Conservation (phyloP, 1,140 invertebrate species). For the Lepidurus couesii region DNA sequence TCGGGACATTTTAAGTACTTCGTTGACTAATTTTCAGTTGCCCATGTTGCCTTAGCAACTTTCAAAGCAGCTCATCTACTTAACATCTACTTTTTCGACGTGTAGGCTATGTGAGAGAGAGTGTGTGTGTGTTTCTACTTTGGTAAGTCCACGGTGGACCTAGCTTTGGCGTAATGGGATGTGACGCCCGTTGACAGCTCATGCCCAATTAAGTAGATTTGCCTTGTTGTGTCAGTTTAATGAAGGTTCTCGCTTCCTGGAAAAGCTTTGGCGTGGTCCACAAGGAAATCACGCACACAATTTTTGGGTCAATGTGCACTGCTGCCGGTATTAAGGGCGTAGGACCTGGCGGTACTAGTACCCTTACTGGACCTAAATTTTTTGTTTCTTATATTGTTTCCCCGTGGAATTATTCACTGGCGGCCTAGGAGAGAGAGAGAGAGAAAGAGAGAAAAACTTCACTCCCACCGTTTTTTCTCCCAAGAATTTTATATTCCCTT, state of each 20-base stretch:
- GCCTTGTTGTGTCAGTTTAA: neutral
- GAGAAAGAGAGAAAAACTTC: too few relatives aligned
- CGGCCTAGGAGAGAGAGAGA: too few relatives aligned
- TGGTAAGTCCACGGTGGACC: neutral
- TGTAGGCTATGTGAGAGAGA: neutral
- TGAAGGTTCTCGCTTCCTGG: conserved; percentile 17
- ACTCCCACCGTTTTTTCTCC: too few relatives aligned
- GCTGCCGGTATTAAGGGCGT: neutral
- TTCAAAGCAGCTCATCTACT: neutral
- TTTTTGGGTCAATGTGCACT: neutral
- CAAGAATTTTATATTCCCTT: too few relatives aligned
- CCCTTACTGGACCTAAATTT: neutral
- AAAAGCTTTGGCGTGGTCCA: conserved; percentile 21
- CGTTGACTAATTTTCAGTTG: neutral
- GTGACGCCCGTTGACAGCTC: conserved; percentile 11
- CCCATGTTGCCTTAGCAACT: neutral
- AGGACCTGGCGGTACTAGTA: too few relatives aligned
- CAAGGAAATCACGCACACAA: conserved; percentile 18
- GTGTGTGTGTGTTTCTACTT: neutral
- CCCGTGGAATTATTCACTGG: too few relatives aligned
- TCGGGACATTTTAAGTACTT: too few relatives aligned
- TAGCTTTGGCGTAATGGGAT: neutral
- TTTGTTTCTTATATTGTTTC: neutral
- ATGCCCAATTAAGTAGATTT: conserved; percentile 10
- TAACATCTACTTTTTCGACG: neutral